Evolutionary conservation across 2,888 invertebrate species (phyloP), one percentile per base, ranked within the genome.

Genomic region (Zootermopsis nevadensis): DNA sequence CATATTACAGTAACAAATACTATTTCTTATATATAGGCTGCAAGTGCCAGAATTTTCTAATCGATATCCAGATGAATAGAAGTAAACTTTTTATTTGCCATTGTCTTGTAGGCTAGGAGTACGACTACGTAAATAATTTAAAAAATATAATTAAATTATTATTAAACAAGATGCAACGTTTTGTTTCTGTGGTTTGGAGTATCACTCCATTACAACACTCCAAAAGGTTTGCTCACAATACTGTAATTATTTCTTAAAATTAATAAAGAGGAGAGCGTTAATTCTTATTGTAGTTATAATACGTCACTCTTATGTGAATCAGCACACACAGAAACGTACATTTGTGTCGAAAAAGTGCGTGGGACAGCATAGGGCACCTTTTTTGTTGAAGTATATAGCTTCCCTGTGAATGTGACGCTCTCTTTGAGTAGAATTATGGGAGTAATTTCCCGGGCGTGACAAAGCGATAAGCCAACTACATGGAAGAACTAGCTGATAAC

Each of bases 401-500:
- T 38, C n/a, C 7, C 74, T 38, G 24, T 38, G 74, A 38, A 74
- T 74, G 74, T 74, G 74, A 22, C 38, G 38, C 35, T 19, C 74
- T 42, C 74, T 74, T 74, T 74, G 74, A 74, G 74, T 38, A 74
- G 38, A 74, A 72, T 15, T 42, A 38, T 42, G 74, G 35, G 55
- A 53, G n/a, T 60, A 79, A 79, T 55, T 53, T 79, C 33, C 48
- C 27, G 27, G 42, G 48, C 79, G 38, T 22, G 79, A 79, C 79
- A 31, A 35, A 33, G 55, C 79, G 79, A 79, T 79, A 79, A 79
- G 79, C 27, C 53, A 48, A 53, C 30, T 38, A 42, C 38, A 60
- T 30, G 60, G 80, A 55, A 66, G 38, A 80, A 67, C 66, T 67
- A 60, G 33, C 80, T 48, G 81, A 81, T 81, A 81, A 81, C 74